These are phyloP conservation scores for Lynx canadensis DNA, from an alignment of 2,113 vertebrate genomes.

Conservation along the genomic window DNA sequence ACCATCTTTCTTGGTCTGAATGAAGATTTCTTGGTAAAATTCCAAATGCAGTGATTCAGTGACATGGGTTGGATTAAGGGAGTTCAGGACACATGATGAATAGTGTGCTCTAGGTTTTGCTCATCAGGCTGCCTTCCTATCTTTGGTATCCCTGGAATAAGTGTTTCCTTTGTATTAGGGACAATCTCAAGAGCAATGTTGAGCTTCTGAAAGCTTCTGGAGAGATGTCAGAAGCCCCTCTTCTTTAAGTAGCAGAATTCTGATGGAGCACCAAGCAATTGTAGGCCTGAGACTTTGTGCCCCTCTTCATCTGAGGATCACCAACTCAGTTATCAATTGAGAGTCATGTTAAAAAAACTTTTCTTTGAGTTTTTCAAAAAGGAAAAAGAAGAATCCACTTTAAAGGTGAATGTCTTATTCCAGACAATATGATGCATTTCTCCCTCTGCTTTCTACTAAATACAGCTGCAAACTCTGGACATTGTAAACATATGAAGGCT, in stretches of 20 bases:
- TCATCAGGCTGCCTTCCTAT: background rate
- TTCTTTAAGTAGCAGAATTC: background rate
- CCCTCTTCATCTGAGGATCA: background rate
- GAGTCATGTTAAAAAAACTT: background rate
- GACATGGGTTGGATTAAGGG: background rate
- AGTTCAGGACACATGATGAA: background rate
- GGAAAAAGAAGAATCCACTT: background rate
- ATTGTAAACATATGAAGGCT: background rate
- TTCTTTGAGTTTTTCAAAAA: conserved; percentile 5
- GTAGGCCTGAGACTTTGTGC: background rate
- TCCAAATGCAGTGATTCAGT: background rate
- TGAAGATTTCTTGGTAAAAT: background rate
- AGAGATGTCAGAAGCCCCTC: background rate
- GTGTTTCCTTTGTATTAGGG: background rate
- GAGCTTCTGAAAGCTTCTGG: background rate
- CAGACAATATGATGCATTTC: background rate
- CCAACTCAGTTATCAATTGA: background rate
- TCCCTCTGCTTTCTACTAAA: background rate
- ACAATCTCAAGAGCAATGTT: background rate
- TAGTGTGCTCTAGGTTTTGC: background rate
- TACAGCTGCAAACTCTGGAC: background rate
- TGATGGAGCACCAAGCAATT: background rate
- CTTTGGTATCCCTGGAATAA: background rate
- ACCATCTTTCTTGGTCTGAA: background rate
- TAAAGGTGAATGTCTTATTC: background rate